phyloP scores from a whole-genome alignment of 2,888 invertebrate species.

The Eupithecia subfuscata region DNA sequence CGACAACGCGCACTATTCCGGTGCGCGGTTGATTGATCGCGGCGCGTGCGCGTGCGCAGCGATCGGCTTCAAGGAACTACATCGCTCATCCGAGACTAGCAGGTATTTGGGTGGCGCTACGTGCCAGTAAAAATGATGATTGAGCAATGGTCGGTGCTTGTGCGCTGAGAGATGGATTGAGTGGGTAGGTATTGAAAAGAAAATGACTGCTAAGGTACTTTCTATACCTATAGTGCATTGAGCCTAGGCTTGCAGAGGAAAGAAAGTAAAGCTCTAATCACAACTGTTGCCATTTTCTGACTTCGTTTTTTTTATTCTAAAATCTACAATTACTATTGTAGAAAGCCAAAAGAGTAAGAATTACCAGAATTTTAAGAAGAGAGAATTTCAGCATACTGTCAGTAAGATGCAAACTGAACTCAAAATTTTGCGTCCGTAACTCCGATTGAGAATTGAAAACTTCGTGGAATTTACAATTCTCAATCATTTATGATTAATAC shows the following conservation, averaged over 20 bases:
- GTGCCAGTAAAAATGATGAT: slow-evolving; percentile 41
- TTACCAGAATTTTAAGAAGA: not conserved
- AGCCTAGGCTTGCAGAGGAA: not conserved
- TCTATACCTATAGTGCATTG: not conserved
- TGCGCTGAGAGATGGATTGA: slow-evolving; percentile 27
- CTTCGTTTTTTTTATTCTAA: not conserved
- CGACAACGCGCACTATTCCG: slow-evolving; percentile 51
- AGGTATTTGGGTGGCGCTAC: slow-evolving; percentile 46
- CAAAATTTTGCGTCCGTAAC: too few relatives aligned
- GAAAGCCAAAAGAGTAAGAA: not conserved
- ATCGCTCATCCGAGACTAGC: slow-evolving; percentile 43
- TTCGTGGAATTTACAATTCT: too few relatives aligned
- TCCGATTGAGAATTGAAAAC: too few relatives aligned
- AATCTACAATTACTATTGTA: not conserved
- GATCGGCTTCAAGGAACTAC: slow-evolving; percentile 56
- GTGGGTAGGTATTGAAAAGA: slow-evolving; percentile 4
- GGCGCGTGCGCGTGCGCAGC: slow-evolving; percentile 32
- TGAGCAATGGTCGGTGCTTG: slow-evolving; percentile 30
- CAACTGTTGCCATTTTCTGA: not conserved
- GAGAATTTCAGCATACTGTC: not conserved
- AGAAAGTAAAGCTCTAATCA: not conserved
- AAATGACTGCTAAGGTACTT: not conserved
- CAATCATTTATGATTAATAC: too few relatives aligned
- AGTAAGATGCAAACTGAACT: too few relatives aligned
- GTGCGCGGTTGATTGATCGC: slow-evolving; percentile 62